A percentile compares a stretch with the other conserved stretches of the same genome.
Conservation (phyloP, 2,797 vertebrate species). For the Lophius americanus region DNA sequence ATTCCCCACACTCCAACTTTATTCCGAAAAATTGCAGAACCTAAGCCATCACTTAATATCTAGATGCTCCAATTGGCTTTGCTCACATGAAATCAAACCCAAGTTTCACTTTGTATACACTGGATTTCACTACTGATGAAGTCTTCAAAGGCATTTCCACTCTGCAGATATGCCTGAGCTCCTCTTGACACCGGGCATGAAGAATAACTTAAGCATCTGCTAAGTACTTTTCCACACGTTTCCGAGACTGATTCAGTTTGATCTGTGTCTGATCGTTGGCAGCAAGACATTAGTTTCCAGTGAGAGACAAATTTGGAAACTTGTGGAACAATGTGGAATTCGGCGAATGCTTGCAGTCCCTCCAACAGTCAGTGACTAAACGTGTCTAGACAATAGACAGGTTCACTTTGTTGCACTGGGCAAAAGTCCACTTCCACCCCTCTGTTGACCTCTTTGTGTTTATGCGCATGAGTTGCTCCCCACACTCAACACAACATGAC, state of each 20-base stretch:
- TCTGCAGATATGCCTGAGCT: conserved; percentile 8
- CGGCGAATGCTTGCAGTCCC: conserved; percentile 31
- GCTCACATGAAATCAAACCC: conserved; percentile 21
- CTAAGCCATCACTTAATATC: conserved; percentile 45
- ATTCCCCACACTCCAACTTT: conserved; percentile 36
- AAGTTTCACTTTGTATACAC: conserved; percentile 31
- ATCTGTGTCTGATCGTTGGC: conserved; percentile 37
- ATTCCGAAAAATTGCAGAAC: conserved; percentile 48
- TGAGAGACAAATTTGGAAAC: conserved; percentile 39
- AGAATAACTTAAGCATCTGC: background rate
- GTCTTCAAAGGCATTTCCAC: conserved; percentile 22
- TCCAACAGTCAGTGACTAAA: conserved; percentile 46
- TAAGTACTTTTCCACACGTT: conserved; percentile 7
- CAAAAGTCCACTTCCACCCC: no score
- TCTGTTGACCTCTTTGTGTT: no score
- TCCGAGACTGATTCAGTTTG: conserved; percentile 20
- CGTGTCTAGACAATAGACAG: conserved; percentile 30
- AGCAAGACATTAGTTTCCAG: conserved; percentile 54
- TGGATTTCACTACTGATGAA: conserved; percentile 23
- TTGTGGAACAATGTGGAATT: conserved; percentile 43
- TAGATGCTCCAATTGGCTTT: conserved; percentile 19
- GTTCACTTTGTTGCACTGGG: no score
- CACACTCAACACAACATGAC: no score
- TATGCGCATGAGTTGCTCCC: no score
- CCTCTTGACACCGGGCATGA: conserved; percentile 15